These are phyloP conservation scores for Neostethus bicornis DNA, from an alignment of 2,797 vertebrate genomes.

Conservation along the genomic window DNA sequence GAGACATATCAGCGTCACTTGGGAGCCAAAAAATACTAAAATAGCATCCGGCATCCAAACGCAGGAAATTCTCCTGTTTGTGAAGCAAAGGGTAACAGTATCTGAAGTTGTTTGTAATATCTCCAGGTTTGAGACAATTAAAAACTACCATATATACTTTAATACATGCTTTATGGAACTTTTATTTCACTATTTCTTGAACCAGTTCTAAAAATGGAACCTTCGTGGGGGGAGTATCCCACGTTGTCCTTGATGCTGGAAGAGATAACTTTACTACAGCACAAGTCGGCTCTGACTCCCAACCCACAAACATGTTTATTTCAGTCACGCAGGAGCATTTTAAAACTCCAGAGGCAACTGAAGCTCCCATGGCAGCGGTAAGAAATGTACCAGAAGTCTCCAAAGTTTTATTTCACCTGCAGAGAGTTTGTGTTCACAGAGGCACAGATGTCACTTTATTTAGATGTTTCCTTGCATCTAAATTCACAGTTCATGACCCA, in stretches of 20 bases:
- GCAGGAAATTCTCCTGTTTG: conserved; percentile 62
- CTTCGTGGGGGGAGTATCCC: conserved; percentile 11
- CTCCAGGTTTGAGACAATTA: conserved; percentile 3
- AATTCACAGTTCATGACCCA: conserved; percentile 23
- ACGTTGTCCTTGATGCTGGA: conserved; percentile 5
- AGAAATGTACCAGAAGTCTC: neutral
- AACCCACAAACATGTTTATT: conserved; percentile 17
- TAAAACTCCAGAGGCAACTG: neutral
- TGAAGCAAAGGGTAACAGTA: too few relatives aligned
- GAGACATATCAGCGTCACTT: conserved; percentile 48
- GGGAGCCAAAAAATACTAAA: conserved; percentile 45
- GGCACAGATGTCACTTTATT: conserved; percentile 16
- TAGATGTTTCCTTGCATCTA: conserved; percentile 37
- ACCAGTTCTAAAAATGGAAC: conserved; percentile 10
- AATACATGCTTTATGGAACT: neutral
- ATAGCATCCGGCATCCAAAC: conserved; percentile 50
- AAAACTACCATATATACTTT: neutral
- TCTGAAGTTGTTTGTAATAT: conserved; percentile 26
- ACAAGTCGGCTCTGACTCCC: conserved; percentile 7
- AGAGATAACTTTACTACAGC: conserved; percentile 14
- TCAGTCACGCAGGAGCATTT: conserved; percentile 6
- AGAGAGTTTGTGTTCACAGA: conserved; percentile 7
- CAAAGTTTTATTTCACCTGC: conserved; percentile 35
- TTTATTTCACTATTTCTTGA: conserved; percentile 14
- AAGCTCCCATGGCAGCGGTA: neutral